Conservation (phyloP, 2,113 vertebrate genomes). For the Esox niger region DNA sequence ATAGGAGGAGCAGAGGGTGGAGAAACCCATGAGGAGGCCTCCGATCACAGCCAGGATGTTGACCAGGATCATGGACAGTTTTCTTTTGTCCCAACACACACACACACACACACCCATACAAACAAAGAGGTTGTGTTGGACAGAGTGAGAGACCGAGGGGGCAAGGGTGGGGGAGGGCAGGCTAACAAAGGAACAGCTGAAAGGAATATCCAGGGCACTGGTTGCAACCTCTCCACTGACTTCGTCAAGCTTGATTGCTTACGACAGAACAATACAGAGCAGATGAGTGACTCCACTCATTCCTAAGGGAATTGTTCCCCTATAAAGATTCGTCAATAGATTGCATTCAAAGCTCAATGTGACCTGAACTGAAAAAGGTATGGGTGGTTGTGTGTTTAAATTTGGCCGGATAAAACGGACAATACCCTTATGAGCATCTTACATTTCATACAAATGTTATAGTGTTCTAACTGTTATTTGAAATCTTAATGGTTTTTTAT, state of each 20-base stretch:
- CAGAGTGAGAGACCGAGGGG: background rate
- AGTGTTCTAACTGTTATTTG: no score
- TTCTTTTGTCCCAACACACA: constrained; percentile 81
- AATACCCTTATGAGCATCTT: no score
- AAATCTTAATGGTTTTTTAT: no score
- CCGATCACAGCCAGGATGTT: constrained; percentile 81
- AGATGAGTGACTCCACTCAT: background rate
- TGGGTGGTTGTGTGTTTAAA: no score
- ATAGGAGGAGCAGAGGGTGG: constrained; percentile 76
- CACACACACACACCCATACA: background rate
- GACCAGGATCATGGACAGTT: constrained; percentile 87
- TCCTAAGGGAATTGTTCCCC: no score
- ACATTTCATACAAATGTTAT: no score
- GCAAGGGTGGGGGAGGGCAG: constrained; percentile 13
- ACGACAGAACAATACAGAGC: background rate
- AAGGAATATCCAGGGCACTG: background rate
- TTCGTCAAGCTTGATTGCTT: constrained; percentile 25
- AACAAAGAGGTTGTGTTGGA: background rate
- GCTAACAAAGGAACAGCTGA: background rate
- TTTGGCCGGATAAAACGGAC: no score
- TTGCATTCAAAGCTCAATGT: no score
- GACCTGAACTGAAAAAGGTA: no score
- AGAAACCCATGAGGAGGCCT: constrained; percentile 86
- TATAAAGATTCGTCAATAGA: no score
- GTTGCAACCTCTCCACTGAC: constrained; percentile 3